These are phyloP conservation scores for Yponomeuta cagnagella DNA, from an alignment of 2,888 invertebrate species.

Conservation along the genomic window DNA sequence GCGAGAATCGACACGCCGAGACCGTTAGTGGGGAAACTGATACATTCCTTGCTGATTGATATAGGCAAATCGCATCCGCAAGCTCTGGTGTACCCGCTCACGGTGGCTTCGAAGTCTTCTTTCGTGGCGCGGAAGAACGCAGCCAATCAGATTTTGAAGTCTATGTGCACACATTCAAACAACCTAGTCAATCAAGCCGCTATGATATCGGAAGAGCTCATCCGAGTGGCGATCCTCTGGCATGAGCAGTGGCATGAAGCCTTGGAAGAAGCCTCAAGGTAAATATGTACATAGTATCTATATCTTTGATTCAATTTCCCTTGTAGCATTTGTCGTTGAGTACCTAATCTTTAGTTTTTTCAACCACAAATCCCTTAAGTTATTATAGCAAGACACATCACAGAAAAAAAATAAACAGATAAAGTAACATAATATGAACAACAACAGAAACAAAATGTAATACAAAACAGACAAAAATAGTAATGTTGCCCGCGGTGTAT, in stretches of 20 bases:
- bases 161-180: constrained; percentile 96
- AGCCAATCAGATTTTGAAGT: constrained; percentile 95
- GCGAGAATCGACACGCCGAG: constrained; percentile 97
- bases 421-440: too few relatives aligned
- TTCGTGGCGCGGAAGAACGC: constrained; percentile 89
- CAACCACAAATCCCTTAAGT: too few relatives aligned
- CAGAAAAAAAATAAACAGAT: too few relatives aligned
- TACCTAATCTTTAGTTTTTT: too few relatives aligned
- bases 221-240: constrained; percentile 98
- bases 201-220: constrained; percentile 97
- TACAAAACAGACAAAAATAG: too few relatives aligned
- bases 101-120: constrained; percentile 97
- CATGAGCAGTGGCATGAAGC: constrained; percentile 99
- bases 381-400: too few relatives aligned
- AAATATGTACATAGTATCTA: constrained; percentile 35
- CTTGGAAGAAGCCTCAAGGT: constrained; percentile 89
- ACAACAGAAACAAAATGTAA: too few relatives aligned
- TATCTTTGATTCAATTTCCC: too few relatives aligned
- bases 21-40: constrained; percentile 90
- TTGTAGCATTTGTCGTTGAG: too few relatives aligned
- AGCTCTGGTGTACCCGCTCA: constrained; percentile 97
- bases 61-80: constrained; percentile 99
- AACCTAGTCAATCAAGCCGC: constrained; percentile 95
- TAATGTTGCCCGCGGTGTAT: too few relatives aligned
- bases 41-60: constrained; percentile 95